Conservation (phyloP, 2,888 invertebrate species). For the Tipula helvola region DNA sequence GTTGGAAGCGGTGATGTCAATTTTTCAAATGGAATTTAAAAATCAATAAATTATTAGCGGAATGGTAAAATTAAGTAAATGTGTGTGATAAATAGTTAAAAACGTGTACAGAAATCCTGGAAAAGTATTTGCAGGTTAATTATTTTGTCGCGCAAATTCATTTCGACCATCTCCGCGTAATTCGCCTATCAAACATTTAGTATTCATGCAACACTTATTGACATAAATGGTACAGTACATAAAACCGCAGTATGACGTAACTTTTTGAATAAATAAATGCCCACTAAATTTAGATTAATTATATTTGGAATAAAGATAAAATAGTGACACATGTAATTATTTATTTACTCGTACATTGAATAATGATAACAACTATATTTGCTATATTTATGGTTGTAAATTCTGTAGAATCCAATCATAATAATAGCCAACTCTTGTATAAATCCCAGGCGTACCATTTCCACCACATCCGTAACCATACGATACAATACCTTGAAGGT, state of each 20-base stretch:
- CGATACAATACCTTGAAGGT: background rate
- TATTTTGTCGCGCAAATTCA: too few species aligned
- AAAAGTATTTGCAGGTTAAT: too few species aligned
- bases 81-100: background rate
- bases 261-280: too few species aligned
- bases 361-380: background rate
- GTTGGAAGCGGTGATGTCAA: background rate
- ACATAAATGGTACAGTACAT: too few species aligned
- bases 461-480: background rate
- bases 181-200: too few species aligned
- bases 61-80: background rate
- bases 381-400: background rate
- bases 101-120: too few species aligned
- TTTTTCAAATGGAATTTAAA: background rate
- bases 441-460: background rate
- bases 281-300: too few species aligned
- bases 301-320: too few species aligned
- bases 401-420: background rate
- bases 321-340: background rate
- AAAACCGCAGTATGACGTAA: too few species aligned
- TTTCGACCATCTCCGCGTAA: too few species aligned
- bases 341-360: background rate
- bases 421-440: background rate
- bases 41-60: background rate
- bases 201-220: too few species aligned